A percentile compares a stretch with the other conserved stretches of the same genome.
Conservation (phyloP, 1,140 invertebrate species). For the Nylanderia fulva region DNA sequence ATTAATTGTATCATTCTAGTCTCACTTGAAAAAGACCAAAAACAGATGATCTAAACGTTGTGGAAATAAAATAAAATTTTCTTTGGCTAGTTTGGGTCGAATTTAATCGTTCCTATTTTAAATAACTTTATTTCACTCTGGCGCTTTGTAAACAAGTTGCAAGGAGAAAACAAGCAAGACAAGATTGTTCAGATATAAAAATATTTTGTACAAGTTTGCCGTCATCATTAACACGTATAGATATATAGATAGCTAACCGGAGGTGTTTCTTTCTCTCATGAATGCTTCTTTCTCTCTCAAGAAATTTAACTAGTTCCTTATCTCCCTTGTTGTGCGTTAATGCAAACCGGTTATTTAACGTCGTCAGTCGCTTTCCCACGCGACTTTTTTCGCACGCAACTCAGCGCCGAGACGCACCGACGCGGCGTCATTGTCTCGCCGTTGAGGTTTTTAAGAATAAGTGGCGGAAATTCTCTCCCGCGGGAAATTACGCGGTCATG, state of each 20-base stretch:
- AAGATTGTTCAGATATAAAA: constrained; percentile 38
- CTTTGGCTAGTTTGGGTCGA: no score
- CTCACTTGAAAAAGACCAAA: no score
- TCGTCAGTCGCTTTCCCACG: constrained; percentile 52
- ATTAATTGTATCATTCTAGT: no score
- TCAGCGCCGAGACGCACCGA: neutral
- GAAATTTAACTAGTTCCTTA: constrained; percentile 61
- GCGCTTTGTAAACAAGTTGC: constrained; percentile 4
- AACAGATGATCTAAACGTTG: no score
- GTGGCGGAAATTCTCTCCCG: constrained; percentile 46
- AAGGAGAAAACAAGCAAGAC: neutral
- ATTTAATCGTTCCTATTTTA: no score
- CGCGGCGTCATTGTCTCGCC: constrained; percentile 53
- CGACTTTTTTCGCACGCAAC: constrained; percentile 64
- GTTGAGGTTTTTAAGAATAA: neutral
- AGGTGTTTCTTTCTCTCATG: constrained; percentile 12
- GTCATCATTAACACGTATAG: neutral
- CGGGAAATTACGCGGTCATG: constrained; percentile 13
- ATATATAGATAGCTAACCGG: constrained; percentile 21
- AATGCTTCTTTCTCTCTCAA: constrained; percentile 24
- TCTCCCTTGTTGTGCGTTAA: constrained; percentile 51
- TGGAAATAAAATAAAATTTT: no score
- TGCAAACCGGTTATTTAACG: constrained; percentile 49
- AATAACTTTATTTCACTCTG: no score
- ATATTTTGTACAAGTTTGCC: no score